A percentile compares a stretch with the other conserved stretches of the same genome.
These are phyloP conservation scores for Ormyrus thymus DNA, from an alignment of 2,888 invertebrate genomes.

Conservation along the genomic window DNA sequence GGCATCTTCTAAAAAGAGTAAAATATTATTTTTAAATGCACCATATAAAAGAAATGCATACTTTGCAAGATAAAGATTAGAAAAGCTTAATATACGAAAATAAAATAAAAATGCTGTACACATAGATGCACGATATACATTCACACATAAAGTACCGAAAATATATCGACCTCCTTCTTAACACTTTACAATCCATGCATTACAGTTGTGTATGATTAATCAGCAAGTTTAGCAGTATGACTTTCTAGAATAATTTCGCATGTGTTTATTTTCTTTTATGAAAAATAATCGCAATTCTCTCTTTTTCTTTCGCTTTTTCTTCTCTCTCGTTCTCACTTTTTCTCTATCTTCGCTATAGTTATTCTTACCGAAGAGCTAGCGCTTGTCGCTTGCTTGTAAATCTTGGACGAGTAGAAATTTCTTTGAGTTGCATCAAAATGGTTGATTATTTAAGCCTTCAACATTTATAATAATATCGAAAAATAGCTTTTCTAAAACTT, in stretches of 20 bases:
- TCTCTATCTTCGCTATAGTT: not conserved
- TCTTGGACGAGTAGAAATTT: constrained; percentile 26
- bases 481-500: too few species aligned
- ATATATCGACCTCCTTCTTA: constrained; percentile 30
- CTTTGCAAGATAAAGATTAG: too few species aligned
- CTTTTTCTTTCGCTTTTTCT: constrained; percentile 7
- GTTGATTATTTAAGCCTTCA: not conserved
- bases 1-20: too few species aligned
- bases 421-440: constrained; percentile 23
- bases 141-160: not conserved
- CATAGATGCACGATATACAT: too few species aligned
- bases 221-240: constrained; percentile 34
- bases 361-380: not conserved
- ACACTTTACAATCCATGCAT: not conserved
- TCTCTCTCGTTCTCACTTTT: not conserved
- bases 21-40: too few species aligned
- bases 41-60: too few species aligned
- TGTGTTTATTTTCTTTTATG: constrained; percentile 34
- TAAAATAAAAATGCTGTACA: not conserved
- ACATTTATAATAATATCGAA: too few species aligned
- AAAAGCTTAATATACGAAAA: not conserved
- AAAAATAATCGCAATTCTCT: constrained; percentile 47
- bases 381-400: not conserved
- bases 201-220: constrained; percentile 5
- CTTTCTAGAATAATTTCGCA: constrained; percentile 40